Base-by-base conservation (phyloP, 1,140 invertebrate species). In the Belonocnema kinseyi region DNA sequence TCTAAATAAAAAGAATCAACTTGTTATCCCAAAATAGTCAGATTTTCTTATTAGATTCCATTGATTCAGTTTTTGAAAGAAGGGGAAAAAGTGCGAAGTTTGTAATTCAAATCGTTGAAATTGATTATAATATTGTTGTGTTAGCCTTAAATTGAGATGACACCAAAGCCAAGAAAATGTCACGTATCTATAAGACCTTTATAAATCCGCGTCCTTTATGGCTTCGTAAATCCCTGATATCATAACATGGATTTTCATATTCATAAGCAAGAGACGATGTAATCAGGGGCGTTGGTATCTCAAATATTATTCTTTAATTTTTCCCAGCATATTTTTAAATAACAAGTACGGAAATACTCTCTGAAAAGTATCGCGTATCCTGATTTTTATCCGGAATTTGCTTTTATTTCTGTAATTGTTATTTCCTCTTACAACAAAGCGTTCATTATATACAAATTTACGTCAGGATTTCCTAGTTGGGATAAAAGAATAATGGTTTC, bases 171-270 rank as follows among this genome's bases (percentile, higher is more conserved):
- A 58, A 10, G 54, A 66, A 40, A 40, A 40, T 66, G 12, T 66
- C 33, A 66, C 26, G n/a, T n/a, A 33, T 33, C 61, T 40, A 26
- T 66, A 46, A 66, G 21, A 8, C 33, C 26, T 66, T 66, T 33
- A 46, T 11, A 66, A 66, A 66, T 40, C 26, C 40, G 14, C 16
- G 14, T 40, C 61, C 5, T 46, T 40, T 66, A 66, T 66, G 26
- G 21, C 61, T 66, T 66, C 61, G 26, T 40, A 40, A 66, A 66
- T 66, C 33, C 61, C 16, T 40, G 26, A 66, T 66, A 66, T 66
- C 21, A 33, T 40, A 33, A 66, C 26, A 61, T 66, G 40, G n/a
- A 40, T 16, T 66, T 21, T 66, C 7, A 0, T 40, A 66, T 66
- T 16, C 40, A 5, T 26, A 61, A 26, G 40, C 61, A 2, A 16